Conservation (phyloP, 2,113 vertebrate species). For the Synodontis membranacea region DNA sequence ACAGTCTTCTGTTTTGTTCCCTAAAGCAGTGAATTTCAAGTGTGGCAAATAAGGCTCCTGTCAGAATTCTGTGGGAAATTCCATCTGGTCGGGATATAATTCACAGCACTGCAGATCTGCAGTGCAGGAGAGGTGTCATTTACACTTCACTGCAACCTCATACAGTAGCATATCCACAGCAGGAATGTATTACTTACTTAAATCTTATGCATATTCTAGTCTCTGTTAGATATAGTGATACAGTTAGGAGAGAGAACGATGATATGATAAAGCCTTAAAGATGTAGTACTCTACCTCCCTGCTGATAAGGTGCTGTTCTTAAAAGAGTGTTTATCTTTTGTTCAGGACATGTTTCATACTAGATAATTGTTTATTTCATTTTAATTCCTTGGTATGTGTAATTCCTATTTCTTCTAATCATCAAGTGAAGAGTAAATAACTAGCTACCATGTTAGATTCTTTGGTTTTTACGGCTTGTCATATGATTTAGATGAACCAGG, state of each 20-base stretch:
- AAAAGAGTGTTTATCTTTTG: background rate
- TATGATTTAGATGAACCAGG: background rate
- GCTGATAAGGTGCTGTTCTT: background rate
- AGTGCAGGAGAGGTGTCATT: slow-evolving; percentile 49
- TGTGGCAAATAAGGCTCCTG: slow-evolving; percentile 41
- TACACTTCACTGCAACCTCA: slow-evolving; percentile 45
- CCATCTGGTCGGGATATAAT: slow-evolving; percentile 55
- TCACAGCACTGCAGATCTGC: slow-evolving; percentile 38
- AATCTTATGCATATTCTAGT: slow-evolving; percentile 43
- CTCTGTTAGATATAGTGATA: slow-evolving; percentile 38
- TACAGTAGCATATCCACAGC: slow-evolving; percentile 26
- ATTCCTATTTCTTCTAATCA: background rate
- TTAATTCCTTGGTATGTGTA: too few species aligned
- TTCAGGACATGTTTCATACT: background rate
- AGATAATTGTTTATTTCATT: too few species aligned
- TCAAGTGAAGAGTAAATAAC: background rate
- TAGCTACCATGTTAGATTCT: background rate
- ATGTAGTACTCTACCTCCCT: background rate
- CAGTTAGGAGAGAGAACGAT: background rate
- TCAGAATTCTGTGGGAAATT: slow-evolving; percentile 50
- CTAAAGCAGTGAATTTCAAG: slow-evolving; percentile 29
- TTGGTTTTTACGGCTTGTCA: slow-evolving; percentile 11
- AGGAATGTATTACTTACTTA: slow-evolving; percentile 51
- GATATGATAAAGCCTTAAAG: background rate
- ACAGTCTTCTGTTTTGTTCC: slow-evolving; percentile 17